These are phyloP conservation scores for Belgica antarctica DNA, from an alignment of 2,888 invertebrate genomes.

Conservation along the genomic window DNA sequence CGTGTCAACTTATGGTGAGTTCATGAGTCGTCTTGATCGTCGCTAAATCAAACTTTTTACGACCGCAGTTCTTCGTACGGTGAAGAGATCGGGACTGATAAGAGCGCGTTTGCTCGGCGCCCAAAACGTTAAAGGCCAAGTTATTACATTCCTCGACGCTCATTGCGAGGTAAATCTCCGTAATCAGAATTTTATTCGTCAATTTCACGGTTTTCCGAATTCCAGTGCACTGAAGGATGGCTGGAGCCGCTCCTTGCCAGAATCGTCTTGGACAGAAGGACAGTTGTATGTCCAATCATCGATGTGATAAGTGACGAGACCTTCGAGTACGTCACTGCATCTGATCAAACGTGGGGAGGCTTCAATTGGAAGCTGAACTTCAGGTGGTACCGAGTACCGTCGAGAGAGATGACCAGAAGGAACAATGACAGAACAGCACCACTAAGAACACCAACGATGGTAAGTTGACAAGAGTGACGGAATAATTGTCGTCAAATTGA, in stretches of 20 bases:
- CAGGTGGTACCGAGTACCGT: slow-evolving; percentile 98
- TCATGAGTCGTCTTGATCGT: not conserved
- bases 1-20: slow-evolving; percentile 64
- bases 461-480: not conserved
- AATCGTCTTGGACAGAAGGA: slow-evolving; percentile 86
- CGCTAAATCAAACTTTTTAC: slow-evolving; percentile 47
- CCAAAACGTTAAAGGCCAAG: slow-evolving; percentile 69
- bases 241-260: slow-evolving; percentile 89
- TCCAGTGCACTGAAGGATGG: slow-evolving; percentile 89
- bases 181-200: not conserved
- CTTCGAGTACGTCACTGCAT: slow-evolving; percentile 97
- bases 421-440: slow-evolving; percentile 91
- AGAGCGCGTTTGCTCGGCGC: slow-evolving; percentile 93
- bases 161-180: slow-evolving; percentile 50
- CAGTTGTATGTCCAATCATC: slow-evolving; percentile 97
- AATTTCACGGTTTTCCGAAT: too few species aligned
- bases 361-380: slow-evolving; percentile 99
- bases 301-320: slow-evolving; percentile 99
- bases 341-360: slow-evolving; percentile 99
- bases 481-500: not conserved
- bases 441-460: slow-evolving; percentile 92
- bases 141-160: slow-evolving; percentile 56
- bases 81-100: slow-evolving; percentile 91
- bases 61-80: slow-evolving; percentile 73
- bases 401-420: slow-evolving; percentile 91